phyloP scores from a whole-genome alignment of 1,140 invertebrate genomes.

The Apis florea region DNA sequence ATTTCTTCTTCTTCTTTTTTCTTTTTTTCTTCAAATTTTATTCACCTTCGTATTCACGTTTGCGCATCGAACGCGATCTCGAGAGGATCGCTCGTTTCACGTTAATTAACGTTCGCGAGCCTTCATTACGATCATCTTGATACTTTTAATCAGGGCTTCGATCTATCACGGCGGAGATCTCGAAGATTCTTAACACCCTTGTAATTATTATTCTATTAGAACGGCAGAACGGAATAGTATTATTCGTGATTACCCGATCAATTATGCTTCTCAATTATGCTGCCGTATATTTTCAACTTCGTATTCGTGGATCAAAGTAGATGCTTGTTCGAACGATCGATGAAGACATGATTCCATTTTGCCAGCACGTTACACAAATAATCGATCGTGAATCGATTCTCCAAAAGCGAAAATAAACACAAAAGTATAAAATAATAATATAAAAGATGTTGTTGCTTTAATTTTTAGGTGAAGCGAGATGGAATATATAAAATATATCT shows the following conservation, averaged over 20 bases:
- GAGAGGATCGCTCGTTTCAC: not conserved
- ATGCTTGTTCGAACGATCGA: not conserved
- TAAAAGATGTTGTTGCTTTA: too few relatives aligned
- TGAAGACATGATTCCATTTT: too few relatives aligned
- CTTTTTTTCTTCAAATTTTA: not conserved
- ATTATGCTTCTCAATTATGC: not conserved
- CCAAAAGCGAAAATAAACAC: too few relatives aligned
- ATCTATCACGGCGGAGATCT: not conserved
- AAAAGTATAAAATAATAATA: too few relatives aligned
- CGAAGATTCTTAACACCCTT: not conserved
- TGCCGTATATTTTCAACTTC: too few relatives aligned
- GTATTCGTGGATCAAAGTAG: too few relatives aligned
- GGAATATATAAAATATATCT: too few relatives aligned
- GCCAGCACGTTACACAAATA: too few relatives aligned
- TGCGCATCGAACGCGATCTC: not conserved
- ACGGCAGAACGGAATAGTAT: not conserved
- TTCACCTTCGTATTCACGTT: not conserved
- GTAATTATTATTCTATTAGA: slow-evolving; percentile 13
- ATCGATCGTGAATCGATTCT: too few relatives aligned
- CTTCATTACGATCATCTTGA: not conserved
- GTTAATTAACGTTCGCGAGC: not conserved
- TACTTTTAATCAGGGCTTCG: not conserved
- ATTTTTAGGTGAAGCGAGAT: too few relatives aligned
- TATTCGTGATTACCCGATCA: not conserved
- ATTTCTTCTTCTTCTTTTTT: not conserved